phyloP scores from a whole-genome alignment of 1,140 invertebrate genomes.

The Agraylea sexmaculata region DNA sequence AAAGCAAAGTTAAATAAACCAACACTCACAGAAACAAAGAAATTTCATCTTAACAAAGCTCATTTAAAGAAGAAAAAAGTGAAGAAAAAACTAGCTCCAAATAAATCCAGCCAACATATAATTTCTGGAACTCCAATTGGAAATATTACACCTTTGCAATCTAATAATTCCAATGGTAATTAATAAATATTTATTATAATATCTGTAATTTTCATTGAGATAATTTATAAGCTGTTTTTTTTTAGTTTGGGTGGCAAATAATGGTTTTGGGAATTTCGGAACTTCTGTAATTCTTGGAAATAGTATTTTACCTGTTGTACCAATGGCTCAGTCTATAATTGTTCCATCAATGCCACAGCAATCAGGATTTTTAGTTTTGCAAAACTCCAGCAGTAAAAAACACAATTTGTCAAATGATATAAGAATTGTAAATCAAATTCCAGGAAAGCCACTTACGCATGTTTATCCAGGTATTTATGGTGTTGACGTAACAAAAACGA shows the following conservation, averaged over 20 bases:
- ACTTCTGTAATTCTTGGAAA: slow-evolving; percentile 7
- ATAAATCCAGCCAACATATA: no score
- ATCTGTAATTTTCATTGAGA: no score
- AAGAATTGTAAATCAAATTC: slow-evolving; percentile 1
- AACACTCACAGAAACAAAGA: no score
- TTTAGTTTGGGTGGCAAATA: slow-evolving; percentile 17
- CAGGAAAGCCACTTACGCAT: slow-evolving; percentile 11
- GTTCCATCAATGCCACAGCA: slow-evolving; percentile 9
- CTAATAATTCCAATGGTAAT: no score
- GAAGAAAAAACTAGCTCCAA: no score
- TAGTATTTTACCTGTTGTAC: slow-evolving; percentile 11
- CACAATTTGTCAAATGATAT: slow-evolving; percentile 4
- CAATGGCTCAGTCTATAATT: slow-evolving; percentile 9
- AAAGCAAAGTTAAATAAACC: no score
- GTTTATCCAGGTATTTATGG: slow-evolving; percentile 22
- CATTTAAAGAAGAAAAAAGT: no score
- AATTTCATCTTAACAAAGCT: no score
- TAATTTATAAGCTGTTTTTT: slow-evolving; percentile 2
- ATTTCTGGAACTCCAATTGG: no score
- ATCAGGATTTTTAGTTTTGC: slow-evolving; percentile 15
- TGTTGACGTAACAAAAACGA: slow-evolving; percentile 40
- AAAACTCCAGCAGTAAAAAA: slow-evolving; percentile 4
- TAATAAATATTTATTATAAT: no score
- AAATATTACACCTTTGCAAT: no score
- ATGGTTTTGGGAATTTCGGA: slow-evolving; percentile 2